Conservation (phyloP, 1,140 invertebrate species). For the Hylaeus volcanicus region DNA sequence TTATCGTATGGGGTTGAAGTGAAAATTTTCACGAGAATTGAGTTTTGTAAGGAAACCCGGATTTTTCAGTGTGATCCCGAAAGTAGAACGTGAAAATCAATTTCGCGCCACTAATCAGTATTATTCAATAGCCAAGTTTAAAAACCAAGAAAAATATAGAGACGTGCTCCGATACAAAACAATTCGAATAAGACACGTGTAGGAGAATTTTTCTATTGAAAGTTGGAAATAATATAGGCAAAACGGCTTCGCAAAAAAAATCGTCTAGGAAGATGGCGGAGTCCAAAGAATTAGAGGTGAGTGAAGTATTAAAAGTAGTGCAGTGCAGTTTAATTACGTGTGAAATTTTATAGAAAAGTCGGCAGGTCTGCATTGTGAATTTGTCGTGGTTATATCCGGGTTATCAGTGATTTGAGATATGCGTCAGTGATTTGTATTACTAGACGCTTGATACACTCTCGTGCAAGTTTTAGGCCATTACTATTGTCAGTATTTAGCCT, state of each 20-base stretch:
- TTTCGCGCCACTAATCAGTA: conserved; percentile 37
- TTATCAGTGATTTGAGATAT: conserved; percentile 33
- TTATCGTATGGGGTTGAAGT: neutral
- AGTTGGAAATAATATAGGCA: conserved; percentile 56
- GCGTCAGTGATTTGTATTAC: conserved; percentile 27
- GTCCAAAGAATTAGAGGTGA: conserved; percentile 78
- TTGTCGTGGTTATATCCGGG: conserved; percentile 40
- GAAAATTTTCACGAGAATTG: conserved; percentile 4
- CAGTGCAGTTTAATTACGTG: conserved; percentile 35
- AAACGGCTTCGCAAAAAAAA: conserved; percentile 74
- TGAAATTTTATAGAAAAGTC: conserved; percentile 26
- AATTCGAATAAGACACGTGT: conserved; percentile 28
- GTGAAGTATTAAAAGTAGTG: conserved; percentile 60
- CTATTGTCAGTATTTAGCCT: neutral
- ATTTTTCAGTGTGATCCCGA: conserved; percentile 3
- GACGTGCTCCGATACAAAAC: conserved; percentile 13
- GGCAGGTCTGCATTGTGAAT: conserved; percentile 28
- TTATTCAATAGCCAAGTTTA: conserved; percentile 29
- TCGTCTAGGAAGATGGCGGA: conserved; percentile 77
- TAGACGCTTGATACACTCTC: conserved; percentile 7
- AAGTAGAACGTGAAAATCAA: conserved; percentile 12
- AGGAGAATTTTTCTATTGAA: conserved; percentile 49
- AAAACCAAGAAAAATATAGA: conserved; percentile 33
- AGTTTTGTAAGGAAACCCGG: neutral
- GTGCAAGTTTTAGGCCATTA: conserved; percentile 10